Base-by-base conservation (phyloP, 2,113 vertebrate genomes). In the Aldabrachelys gigantea region DNA sequence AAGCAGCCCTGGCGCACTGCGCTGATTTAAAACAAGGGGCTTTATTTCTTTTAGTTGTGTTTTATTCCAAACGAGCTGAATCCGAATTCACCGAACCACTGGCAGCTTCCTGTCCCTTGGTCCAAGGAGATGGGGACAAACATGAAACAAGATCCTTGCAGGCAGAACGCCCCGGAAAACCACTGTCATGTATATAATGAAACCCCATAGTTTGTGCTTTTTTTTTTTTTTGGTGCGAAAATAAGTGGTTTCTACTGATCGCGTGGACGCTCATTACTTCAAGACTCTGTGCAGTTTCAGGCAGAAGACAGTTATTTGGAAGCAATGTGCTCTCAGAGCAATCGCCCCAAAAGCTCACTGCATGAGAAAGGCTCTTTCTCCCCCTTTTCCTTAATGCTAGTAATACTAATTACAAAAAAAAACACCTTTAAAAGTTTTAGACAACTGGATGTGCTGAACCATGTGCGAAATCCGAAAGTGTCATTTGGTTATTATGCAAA, bases 401-500 rank as follows among this genome's bases (percentile, higher is more conserved):
- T 41, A 27, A 41, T 38, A 21, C 50, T 80, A 6, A 76, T 76
- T 22, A 85, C 84, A 50, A 38, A 31, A 92, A 92, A 91, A 84
- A 41, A 79, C 53, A 35, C 84, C 90, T 88, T 84, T 57, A 81
- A 87, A 97, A 97, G 94, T 98, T 98, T 97, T 84, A 69, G 88
- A 88, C 93, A 93, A 91, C 85, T 94, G 91, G 54, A 78, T 79
- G 90, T 86, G 85, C 92, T 83, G 85, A 80, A 75, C 49, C 91
- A 79, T 75, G 41, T 91, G 80, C 81, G 90, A 84, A 82, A 88
- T 38, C 84, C 87, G 75, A 92, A 91, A 47, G 94, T 94, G 96
- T 96, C 95, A 91, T 94, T 95, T 90, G 82, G 88, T 87, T 95
- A 94, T 94, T 93, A 93, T 94, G 89, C 93, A 92, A 95, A 87